Base-by-base conservation (phyloP, 37 sponge, comb jelly and placozoan species). In the Chondrosia reniformis region DNA sequence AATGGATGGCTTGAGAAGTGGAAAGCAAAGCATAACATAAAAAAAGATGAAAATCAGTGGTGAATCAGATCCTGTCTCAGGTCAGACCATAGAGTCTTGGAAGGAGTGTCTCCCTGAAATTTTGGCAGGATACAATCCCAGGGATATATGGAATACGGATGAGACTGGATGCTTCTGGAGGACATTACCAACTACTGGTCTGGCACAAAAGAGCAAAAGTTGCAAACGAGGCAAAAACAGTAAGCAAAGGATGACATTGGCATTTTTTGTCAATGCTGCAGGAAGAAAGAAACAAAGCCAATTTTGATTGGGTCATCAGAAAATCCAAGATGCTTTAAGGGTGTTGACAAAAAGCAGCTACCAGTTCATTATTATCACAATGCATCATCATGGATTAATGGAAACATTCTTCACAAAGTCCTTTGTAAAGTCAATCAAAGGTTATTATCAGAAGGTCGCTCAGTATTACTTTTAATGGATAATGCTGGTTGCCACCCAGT, bases 231-330 rank as follows among this genome's bases (percentile, higher is more conserved):
- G 84, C 25, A 86, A 89, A 65, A 78, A 89, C 38, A 74, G 39
- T 4, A 66, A 82, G 44, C 66, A 78, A 39, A 78, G 84, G 63
- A 46, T 77, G 13, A 83, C 79, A 27, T 25, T 79, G 30, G 80
- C 84, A n/a, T 86, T 83, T 86, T 79, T 90, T 83, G 87, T 90
- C 45, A 83, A 69, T 75, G 84, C 80, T 58, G 46, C 46, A 67
- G 84, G 92, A 36, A 37, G 38, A 84, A 67, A 83, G 87, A 80
- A 65, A 3, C 27, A 37, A 80, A 76, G 42, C 92, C 85, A 15
- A 78, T 85, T 63, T 77, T 88, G 0, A 83, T 90, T n/a, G 85
- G 93, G 93, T 65, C 80, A 32, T 84, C 86, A 12, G 79, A 82
- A 67, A 92, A 76, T 30, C 92, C 84, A 21, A 74, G 88, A 45